These are phyloP conservation scores for Ostrea edulis DNA, from an alignment of 1,140 invertebrate genomes.

Conservation along the genomic window DNA sequence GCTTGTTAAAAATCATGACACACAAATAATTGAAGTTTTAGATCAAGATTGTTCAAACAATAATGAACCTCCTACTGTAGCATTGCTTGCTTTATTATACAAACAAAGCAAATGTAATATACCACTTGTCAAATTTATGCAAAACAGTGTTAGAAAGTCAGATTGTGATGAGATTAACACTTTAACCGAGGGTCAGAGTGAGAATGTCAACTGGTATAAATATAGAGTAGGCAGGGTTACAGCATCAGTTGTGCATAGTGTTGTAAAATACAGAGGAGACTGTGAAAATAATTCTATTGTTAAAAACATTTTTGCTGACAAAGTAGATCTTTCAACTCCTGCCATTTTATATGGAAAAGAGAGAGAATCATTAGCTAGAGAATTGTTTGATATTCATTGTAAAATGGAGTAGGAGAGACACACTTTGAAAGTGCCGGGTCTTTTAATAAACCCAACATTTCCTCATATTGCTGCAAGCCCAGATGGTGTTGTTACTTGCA, in stretches of 20 bases:
- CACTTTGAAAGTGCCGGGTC: no score
- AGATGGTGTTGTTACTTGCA: no score
- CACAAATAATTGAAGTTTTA: slow-evolving; percentile 40
- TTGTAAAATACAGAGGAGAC: background rate
- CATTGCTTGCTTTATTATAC: background rate
- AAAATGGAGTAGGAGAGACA: background rate
- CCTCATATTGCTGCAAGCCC: no score
- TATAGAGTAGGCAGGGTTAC: no score
- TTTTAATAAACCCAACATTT: no score
- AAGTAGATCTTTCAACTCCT: background rate
- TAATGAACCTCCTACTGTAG: background rate
- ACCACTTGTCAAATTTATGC: slow-evolving; percentile 11
- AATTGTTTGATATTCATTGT: no score
- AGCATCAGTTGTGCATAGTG: no score
- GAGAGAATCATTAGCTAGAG: background rate
- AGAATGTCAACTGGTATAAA: no score
- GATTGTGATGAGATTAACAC: no score
- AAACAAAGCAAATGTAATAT: background rate
- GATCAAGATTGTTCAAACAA: background rate
- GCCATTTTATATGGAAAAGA: slow-evolving; percentile 8
- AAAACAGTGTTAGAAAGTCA: background rate
- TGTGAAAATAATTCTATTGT: background rate
- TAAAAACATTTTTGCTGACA: background rate
- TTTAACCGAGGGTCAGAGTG: no score
- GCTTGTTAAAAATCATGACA: background rate